These are phyloP conservation scores for Cancer borealis DNA, from an alignment of 2,888 invertebrate genomes.

Conservation along the genomic window DNA sequence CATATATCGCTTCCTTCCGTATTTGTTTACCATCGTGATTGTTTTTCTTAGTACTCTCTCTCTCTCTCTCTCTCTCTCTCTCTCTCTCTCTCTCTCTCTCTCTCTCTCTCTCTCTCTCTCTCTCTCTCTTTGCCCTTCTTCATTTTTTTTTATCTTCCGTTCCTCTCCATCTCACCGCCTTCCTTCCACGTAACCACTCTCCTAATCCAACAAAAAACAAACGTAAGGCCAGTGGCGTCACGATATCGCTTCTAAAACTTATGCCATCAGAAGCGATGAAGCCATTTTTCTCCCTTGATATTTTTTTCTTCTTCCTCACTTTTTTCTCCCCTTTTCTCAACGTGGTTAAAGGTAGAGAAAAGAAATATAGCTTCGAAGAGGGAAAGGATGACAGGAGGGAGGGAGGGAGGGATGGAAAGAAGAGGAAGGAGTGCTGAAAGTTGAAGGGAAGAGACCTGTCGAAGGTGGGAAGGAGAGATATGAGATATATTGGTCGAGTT, in stretches of 20 bases:
- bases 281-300: conserved; percentile 8
- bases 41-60: too few relatives aligned
- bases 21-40: too few relatives aligned
- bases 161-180: neutral
- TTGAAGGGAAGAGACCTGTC: neutral
- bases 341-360: neutral
- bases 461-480: too few relatives aligned
- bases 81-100: neutral
- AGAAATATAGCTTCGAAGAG: neutral
- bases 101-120: neutral
- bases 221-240: neutral
- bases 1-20: too few relatives aligned
- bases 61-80: neutral
- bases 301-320: neutral
- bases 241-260: conserved; percentile 55
- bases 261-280: conserved; percentile 48
- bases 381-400: neutral
- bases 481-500: neutral
- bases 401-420: neutral
- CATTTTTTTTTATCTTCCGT: neutral
- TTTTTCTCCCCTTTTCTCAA: neutral
- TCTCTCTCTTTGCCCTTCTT: neutral
- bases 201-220: neutral
- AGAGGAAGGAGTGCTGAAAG: neutral
- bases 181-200: neutral